These are phyloP conservation scores for Drosophila dives DNA, from an alignment of 2,888 invertebrate genomes.

Conservation along the genomic window DNA sequence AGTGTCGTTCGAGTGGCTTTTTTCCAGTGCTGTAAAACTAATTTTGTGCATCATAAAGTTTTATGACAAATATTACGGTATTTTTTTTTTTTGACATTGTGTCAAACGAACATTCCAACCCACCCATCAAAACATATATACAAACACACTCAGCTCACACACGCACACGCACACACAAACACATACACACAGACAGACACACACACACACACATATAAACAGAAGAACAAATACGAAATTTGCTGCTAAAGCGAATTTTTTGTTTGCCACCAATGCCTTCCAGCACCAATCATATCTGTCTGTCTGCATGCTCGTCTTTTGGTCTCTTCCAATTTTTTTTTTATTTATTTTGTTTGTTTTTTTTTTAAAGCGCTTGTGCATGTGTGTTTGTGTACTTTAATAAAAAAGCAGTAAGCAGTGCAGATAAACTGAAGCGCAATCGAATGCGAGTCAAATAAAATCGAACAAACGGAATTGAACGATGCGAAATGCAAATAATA, in stretches of 20 bases:
- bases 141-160: slow-evolving; percentile 6
- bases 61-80: slow-evolving; percentile 75
- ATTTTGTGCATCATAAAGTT: slow-evolving; percentile 76
- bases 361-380: slow-evolving; percentile 18
- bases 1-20: slow-evolving; percentile 16
- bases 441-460: slow-evolving; percentile 30
- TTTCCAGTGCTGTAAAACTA: slow-evolving; percentile 73
- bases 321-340: neutral
- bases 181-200: neutral
- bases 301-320: slow-evolving; percentile 28
- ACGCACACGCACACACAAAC: neutral
- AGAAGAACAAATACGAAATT: slow-evolving; percentile 36
- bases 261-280: slow-evolving; percentile 4
- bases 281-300: slow-evolving; percentile 6
- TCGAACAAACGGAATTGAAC: slow-evolving; percentile 19
- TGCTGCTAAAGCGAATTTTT: slow-evolving; percentile 65
- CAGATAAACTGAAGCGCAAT: slow-evolving; percentile 37
- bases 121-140: neutral
- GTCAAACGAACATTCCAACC: slow-evolving; percentile 57
- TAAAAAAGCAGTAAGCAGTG: slow-evolving; percentile 55
- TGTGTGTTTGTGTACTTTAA: slow-evolving; percentile 39
- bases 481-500: slow-evolving; percentile 46
- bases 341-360: slow-evolving; percentile 3
- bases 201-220: neutral
- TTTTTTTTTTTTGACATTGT: slow-evolving; percentile 66